Conservation (phyloP, 2,113 vertebrate species). For the Coracopsis vasa region DNA sequence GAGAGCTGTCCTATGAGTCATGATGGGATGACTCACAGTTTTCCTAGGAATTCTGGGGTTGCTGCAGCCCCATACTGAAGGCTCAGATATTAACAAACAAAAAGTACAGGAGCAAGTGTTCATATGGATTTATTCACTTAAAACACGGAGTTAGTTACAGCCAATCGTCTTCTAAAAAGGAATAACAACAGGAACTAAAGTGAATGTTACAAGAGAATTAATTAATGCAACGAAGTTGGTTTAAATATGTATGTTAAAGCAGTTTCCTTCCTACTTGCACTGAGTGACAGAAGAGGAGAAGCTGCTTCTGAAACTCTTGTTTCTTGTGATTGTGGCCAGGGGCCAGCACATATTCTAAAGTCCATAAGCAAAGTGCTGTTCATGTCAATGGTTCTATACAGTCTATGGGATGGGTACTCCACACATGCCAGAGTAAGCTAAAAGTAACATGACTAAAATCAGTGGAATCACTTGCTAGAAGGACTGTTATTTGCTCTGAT, state of each 20-base stretch:
- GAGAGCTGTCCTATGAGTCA: background rate
- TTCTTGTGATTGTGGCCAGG: background rate
- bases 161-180: background rate
- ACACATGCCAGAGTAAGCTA: background rate
- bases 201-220: background rate
- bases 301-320: background rate
- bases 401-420: background rate
- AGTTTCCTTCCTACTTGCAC: background rate
- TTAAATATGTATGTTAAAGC: background rate
- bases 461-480: background rate
- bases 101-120: background rate
- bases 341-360: background rate
- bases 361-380: background rate
- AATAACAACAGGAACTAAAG: background rate
- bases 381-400: background rate
- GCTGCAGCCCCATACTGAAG: background rate
- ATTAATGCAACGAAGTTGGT: background rate
- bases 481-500: background rate
- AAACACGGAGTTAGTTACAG: background rate
- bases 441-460: background rate
- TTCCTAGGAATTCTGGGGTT: conserved; percentile 28
- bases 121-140: background rate
- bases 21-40: conserved; percentile 17
- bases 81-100: conserved; percentile 16
- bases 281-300: background rate